Base-by-base conservation (phyloP, 2,797 vertebrate species). In the Epinephelus malabaricus region DNA sequence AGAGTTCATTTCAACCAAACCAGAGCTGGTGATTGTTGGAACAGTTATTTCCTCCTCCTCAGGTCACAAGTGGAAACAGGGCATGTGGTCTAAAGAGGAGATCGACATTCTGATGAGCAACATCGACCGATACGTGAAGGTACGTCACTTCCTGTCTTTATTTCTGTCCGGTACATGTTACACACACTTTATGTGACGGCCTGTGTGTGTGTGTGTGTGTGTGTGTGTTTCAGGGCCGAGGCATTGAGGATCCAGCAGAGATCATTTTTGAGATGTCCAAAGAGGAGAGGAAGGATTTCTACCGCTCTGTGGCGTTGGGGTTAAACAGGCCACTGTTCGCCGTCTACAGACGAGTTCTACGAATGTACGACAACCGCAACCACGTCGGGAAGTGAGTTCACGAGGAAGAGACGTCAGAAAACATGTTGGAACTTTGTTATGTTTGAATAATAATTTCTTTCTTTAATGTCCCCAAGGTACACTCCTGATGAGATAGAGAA, bases 251-350 rank as follows among this genome's bases (percentile, higher is more conserved):
- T 92, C 97, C 98, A 2, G 97, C 98, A 19, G 98, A 99, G 96
- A 98, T 99, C 78, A 99, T 99, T 88, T 99, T 99, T 86, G 97
- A 99, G 92, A 99, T 99, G 98, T 99, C 98, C 72, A 99, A 99
- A 95, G 98, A 99, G 79, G 98, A 99, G 90, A 95, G 98, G 80
- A 99, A 99, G 95, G 98, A 99, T 83, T 99, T 99, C 94, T 99
- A 99, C 92, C 97, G 98, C 93, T 99, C 97, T 8, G 98, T 99
- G 90, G 98, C 98, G 0, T 94, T 97, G 95, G 98, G 98, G 73
- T 92, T 99, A 54, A 99, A 99, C 94, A 89, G 98, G 56, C 98
- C 98, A 72, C 96, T 99, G 88, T 99, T 99, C 78, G 98, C 98
- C 60, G 98, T 99, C 69, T 99, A 99, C 93, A 96, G 98, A 88